Evolutionary conservation across 2,113 vertebrate species (phyloP), one percentile per base, ranked within the genome.

Genomic region (Platysteira castanea): DNA sequence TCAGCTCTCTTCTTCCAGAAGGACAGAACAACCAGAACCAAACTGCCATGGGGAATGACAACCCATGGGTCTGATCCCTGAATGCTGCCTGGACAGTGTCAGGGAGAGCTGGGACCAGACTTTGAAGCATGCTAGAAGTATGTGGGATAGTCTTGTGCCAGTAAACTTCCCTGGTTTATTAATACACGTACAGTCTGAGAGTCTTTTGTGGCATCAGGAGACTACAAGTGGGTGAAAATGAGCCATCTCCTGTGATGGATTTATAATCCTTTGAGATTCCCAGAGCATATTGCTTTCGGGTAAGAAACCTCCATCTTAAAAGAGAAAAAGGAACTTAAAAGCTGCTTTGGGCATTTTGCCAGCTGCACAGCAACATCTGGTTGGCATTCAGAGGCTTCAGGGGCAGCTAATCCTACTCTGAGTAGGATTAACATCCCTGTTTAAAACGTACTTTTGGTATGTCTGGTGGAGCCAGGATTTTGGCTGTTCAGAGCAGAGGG

Each of bases 401-500:
- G 94, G 92, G 80, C 93, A 96, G 92, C 69, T 97, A 97, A 97
- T 97, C 91, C 95, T 95, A 24, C 70, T 94, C 86, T 78, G 88
- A 96, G 77, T 30, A 78, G 94, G 88, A 96, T 95, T 97, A 93
- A 91, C 73, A 69, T 96, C 94, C 41, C 59, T 70, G 64, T 93
- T 96, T 83, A 90, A 95, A 95, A 90, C 2, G 3, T 70, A 52
- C 33, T 93, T 41, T 60, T 84, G 79, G 59, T 78, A 82, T 64
- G 42, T 52, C 69, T 84, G 64, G 37, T 57, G 47, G 44, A 95
- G 41, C 13, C 60, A 79, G 68, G 49, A 68, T 80, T 96, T 95
- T 84, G 84, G 31, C 49, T 39, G 52, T 46, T 39, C 75, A 47
- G 65, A 71, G 35, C 24, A 70, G 64, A 88, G 27, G 37, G 26